phyloP scores from a whole-genome alignment of 2,797 vertebrate genomes.

The Lagodon rhomboides region DNA sequence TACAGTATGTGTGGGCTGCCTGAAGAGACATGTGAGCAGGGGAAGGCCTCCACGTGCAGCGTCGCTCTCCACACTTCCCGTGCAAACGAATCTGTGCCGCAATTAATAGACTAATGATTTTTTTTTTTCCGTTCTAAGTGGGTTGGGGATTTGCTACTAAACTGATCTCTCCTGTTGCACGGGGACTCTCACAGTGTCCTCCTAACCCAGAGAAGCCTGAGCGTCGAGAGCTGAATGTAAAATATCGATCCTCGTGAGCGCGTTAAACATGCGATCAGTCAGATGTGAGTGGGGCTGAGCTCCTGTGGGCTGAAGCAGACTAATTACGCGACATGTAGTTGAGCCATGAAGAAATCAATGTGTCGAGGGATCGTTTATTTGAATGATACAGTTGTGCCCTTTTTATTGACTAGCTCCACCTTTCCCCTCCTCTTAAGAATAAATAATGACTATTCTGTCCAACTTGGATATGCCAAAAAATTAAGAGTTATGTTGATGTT shows the following conservation, averaged over 20 bases:
- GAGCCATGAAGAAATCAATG: constrained; percentile 24
- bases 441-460: constrained; percentile 17
- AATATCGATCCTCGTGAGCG: constrained; percentile 32
- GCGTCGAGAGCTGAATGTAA: background rate
- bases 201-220: constrained; percentile 31
- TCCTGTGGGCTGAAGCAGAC: constrained; percentile 1
- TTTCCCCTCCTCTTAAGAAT: constrained; percentile 11
- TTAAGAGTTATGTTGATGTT: constrained; percentile 29
- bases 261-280: constrained; percentile 28
- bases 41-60: constrained; percentile 60
- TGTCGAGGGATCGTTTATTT: constrained; percentile 15
- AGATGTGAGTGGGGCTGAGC: constrained; percentile 5
- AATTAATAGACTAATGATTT: constrained; percentile 80
- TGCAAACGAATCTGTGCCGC: constrained; percentile 52
- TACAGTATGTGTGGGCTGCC: constrained; percentile 46
- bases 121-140: constrained; percentile 61
- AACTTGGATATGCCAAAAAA: constrained; percentile 42
- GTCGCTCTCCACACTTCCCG: constrained; percentile 44
- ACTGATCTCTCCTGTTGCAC: constrained; percentile 45
- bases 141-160: constrained; percentile 63
- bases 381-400: constrained; percentile 16
- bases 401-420: constrained; percentile 29
- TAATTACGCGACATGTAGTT: background rate
- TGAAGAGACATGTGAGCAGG: constrained; percentile 67
- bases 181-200: constrained; percentile 24